Percentiles rank a stretch among this genome's conserved stretches.
phyloP scores from a whole-genome alignment of 2,888 invertebrate genomes.

The Lobophora halterata region DNA sequence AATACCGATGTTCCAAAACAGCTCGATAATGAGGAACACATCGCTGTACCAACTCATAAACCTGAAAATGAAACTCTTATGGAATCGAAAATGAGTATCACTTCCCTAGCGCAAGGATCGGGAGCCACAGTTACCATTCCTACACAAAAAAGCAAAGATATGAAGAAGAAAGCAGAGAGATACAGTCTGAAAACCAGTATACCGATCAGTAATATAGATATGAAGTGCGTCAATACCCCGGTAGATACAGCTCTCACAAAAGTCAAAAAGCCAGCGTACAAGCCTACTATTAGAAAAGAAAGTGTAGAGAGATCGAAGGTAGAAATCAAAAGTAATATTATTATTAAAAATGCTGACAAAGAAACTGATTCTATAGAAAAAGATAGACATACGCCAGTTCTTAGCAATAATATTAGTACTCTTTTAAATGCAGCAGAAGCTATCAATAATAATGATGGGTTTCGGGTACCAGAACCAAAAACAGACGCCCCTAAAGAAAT shows the following conservation, averaged over 20 bases:
- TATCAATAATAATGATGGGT: slow-evolving; percentile 57
- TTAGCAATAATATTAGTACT: slow-evolving; percentile 51
- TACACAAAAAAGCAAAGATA: slow-evolving; percentile 41
- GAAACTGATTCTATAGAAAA: slow-evolving; percentile 49
- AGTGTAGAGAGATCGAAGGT: slow-evolving; percentile 42
- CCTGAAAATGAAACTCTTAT: slow-evolving; percentile 34
- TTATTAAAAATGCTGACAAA: slow-evolving; percentile 58
- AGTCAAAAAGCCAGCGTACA: slow-evolving; percentile 38
- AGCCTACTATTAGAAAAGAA: slow-evolving; percentile 40
- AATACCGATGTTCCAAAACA: slow-evolving; percentile 38
- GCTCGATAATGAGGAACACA: slow-evolving; percentile 68
- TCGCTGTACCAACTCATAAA: slow-evolving; percentile 46
- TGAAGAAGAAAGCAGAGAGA: slow-evolving; percentile 62
- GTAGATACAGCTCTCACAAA: slow-evolving; percentile 25
- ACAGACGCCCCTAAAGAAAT: slow-evolving; percentile 40
- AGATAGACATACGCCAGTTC: slow-evolving; percentile 26
- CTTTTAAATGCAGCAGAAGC: slow-evolving; percentile 64
- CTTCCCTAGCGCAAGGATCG: slow-evolving; percentile 58
- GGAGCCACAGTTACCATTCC: slow-evolving; percentile 51
- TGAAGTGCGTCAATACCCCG: slow-evolving; percentile 60
- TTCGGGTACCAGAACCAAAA: slow-evolving; percentile 53
- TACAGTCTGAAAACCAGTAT: slow-evolving; percentile 75
- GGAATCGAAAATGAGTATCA: slow-evolving; percentile 60
- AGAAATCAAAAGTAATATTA: slow-evolving; percentile 70
- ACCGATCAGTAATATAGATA: slow-evolving; percentile 72